phyloP scores from a whole-genome alignment of 2,888 invertebrate species.

The Cantharis lateralis region DNA sequence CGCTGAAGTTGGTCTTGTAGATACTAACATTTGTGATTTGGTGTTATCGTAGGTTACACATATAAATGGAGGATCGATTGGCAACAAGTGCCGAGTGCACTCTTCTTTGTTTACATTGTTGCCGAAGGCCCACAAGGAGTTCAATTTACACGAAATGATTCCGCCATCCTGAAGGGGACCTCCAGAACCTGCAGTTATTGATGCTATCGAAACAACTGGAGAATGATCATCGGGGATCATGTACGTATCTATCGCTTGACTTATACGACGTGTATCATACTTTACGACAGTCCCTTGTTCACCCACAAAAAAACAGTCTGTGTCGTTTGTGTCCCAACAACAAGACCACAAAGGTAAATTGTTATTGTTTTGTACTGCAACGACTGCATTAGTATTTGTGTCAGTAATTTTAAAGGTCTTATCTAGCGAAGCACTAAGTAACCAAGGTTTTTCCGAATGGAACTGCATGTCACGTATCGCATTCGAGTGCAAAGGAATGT shows the following conservation, averaged over 20 bases:
- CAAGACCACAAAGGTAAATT: conserved; percentile 83
- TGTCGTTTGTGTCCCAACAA: conserved; percentile 74
- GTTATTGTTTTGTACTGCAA: conserved; percentile 58
- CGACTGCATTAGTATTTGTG: conserved; percentile 65
- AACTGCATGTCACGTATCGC: conserved; percentile 80
- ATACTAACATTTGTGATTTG: conserved; percentile 69
- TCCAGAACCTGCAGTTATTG: conserved; percentile 57
- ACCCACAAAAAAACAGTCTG: conserved; percentile 76
- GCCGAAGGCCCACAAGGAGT: conserved; percentile 71
- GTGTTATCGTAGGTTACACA: conserved; percentile 71
- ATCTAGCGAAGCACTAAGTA: conserved; percentile 83
- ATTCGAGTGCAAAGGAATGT: conserved; percentile 74
- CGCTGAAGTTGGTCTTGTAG: conserved; percentile 68
- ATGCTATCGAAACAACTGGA: conserved; percentile 70
- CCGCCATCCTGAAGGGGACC: conserved; percentile 62
- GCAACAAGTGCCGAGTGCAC: conserved; percentile 60
- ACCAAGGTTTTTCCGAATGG: conserved; percentile 67
- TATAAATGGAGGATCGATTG: conserved; percentile 75
- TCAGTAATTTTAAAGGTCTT: conserved; percentile 74
- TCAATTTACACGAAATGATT: conserved; percentile 74
- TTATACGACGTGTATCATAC: conserved; percentile 74
- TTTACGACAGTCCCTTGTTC: conserved; percentile 73
- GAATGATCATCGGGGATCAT: conserved; percentile 63
- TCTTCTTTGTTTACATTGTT: conserved; percentile 41
- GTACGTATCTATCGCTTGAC: conserved; percentile 48